Conservation (phyloP, 2,888 invertebrate species). For the Timema cristinae region DNA sequence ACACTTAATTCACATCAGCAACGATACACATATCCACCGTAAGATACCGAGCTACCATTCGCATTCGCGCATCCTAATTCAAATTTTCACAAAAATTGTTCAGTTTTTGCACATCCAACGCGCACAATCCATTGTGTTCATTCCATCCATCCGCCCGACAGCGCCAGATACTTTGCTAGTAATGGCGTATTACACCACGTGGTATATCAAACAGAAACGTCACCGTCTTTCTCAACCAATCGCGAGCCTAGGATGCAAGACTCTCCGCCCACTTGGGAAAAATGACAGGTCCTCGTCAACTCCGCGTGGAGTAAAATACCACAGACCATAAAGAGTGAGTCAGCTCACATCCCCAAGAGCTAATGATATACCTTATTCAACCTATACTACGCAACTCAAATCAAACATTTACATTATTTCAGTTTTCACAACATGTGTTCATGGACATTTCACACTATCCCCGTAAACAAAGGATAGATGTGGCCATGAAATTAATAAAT, state of each 20-base stretch:
- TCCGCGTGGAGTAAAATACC: conserved; percentile 42
- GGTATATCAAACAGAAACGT: conserved; percentile 32
- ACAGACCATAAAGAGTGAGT: conserved; percentile 26
- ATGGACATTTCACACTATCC: no score
- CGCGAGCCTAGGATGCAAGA: conserved; percentile 19
- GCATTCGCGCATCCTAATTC: conserved; percentile 33
- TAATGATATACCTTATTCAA: conserved; percentile 19
- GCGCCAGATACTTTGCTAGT: conserved; percentile 33
- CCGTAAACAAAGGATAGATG: no score
- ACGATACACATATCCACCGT: conserved; percentile 26
- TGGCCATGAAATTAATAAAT: no score
- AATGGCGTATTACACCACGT: conserved; percentile 35
- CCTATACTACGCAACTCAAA: no score
- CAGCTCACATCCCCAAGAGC: conserved; percentile 24
- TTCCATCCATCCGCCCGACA: conserved; percentile 23
- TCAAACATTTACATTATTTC: no score
- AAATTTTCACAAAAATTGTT: conserved; percentile 32
- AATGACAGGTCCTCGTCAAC: conserved; percentile 39
- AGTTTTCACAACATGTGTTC: no score
- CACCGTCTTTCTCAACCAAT: conserved; percentile 31
- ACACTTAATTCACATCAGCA: conserved; percentile 28
- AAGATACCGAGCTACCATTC: conserved; percentile 21
- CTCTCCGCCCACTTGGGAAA: conserved; percentile 35
- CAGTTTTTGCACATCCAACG: conserved; percentile 33
- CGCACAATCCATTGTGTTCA: conserved; percentile 33